Conservation (phyloP, 2,888 invertebrate genomes). For the Charanyca ferruginea region DNA sequence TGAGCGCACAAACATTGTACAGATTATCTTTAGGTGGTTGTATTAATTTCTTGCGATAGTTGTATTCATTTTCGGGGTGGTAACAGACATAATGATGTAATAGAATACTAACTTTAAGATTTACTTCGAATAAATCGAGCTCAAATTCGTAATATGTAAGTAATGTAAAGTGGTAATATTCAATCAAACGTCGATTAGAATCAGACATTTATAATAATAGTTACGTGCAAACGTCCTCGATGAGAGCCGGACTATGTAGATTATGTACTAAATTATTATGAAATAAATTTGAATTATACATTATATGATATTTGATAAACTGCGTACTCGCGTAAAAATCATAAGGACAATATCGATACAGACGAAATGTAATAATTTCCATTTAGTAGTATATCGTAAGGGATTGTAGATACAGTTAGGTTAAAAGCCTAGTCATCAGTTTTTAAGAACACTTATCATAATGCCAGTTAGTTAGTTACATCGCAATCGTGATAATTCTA, state of each 20-base stretch:
- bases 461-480: constrained; percentile 83
- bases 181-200: constrained; percentile 83
- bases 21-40: constrained; percentile 80
- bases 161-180: constrained; percentile 83
- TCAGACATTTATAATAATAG: constrained; percentile 77
- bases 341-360: constrained; percentile 91
- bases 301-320: constrained; percentile 88
- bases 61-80: constrained; percentile 73
- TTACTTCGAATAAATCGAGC: constrained; percentile 90
- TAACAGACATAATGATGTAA: constrained; percentile 73
- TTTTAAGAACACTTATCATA: constrained; percentile 80
- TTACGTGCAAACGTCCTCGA: constrained; percentile 87
- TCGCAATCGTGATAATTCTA: constrained; percentile 86
- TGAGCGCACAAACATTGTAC: constrained; percentile 90
- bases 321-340: constrained; percentile 90
- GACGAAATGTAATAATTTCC: constrained; percentile 86
- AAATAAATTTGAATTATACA: constrained; percentile 84
- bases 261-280: constrained; percentile 79
- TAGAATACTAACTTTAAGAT: constrained; percentile 78
- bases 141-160: constrained; percentile 88
- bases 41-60: constrained; percentile 79
- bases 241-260: constrained; percentile 86
- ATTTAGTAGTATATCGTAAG: constrained; percentile 82
- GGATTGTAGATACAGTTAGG: constrained; percentile 86
- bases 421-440: constrained; percentile 77